These are phyloP conservation scores for Pocillopora grandis DNA, from an alignment of 92 coral and sea anemone genomes.

Conservation along the genomic window DNA sequence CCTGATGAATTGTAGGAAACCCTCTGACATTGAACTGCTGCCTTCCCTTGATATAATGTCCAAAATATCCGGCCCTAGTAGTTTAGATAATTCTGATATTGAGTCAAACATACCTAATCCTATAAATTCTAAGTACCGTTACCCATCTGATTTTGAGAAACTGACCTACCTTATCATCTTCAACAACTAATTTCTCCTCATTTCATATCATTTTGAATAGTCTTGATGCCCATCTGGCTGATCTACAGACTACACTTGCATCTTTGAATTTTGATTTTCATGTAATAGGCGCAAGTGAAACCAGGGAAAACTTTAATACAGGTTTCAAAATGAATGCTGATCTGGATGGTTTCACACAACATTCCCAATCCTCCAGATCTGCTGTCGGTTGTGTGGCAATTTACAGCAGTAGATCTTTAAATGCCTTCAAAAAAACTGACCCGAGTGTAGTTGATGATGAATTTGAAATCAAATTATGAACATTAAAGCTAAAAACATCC, in stretches of 20 bases:
- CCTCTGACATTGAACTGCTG: slow-evolving; percentile 30
- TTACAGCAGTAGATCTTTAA: slow-evolving; percentile 20
- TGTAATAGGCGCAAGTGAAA: not conserved
- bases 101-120: slow-evolving; percentile 31
- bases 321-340: slow-evolving; percentile 28
- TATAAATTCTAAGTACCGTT: slow-evolving; percentile 28
- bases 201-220: slow-evolving; percentile 5
- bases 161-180: not conserved
- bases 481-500: slow-evolving; percentile 27
- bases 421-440: slow-evolving; percentile 33
- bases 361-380: slow-evolving; percentile 31
- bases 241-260: slow-evolving; percentile 23
- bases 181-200: slow-evolving; percentile 9
- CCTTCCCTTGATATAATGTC: slow-evolving; percentile 46
- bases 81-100: slow-evolving; percentile 30
- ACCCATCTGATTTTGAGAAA: slow-evolving; percentile 30
- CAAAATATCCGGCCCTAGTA: slow-evolving; percentile 21
- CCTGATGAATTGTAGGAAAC: slow-evolving; percentile 27
- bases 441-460: slow-evolving; percentile 15
- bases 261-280: slow-evolving; percentile 2
- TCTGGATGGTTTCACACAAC: slow-evolving; percentile 35
- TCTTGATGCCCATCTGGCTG: not conserved
- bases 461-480: slow-evolving; percentile 33
- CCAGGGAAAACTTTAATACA: slow-evolving; percentile 5
- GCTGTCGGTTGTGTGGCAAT: slow-evolving; percentile 52